Evolutionary conservation across 2,797 vertebrate species (phyloP).

Genomic region (Sphaeramia orbicularis): DNA sequence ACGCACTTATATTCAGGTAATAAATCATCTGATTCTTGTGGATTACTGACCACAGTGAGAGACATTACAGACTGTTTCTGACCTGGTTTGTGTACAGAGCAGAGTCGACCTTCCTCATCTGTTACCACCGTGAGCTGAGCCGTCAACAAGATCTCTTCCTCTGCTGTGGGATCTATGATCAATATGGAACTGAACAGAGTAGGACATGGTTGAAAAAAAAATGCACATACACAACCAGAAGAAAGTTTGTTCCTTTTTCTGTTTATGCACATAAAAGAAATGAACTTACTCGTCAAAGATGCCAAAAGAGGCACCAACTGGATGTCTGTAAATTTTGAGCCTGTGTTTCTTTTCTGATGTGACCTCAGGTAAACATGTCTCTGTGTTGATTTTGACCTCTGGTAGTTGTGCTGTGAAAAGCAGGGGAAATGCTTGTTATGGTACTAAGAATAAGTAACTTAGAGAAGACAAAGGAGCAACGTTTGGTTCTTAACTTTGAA

Average conservation of each 20-base stretch:
- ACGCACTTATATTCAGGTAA: neutral
- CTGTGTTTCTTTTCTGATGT: conserved; percentile 86
- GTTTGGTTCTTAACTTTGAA: too few species aligned
- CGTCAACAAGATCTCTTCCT: conserved; percentile 92
- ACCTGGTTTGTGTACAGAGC: conserved; percentile 96
- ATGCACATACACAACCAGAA: neutral
- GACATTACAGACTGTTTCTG: conserved; percentile 29
- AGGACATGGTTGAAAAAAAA: neutral
- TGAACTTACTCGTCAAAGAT: conserved; percentile 94
- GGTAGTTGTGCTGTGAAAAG: conserved; percentile 88
- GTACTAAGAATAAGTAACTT: neutral
- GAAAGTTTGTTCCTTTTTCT: neutral
- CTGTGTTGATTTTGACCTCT: conserved; percentile 88
- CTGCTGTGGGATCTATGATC: conserved; percentile 92
- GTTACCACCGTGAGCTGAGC: conserved; percentile 91
- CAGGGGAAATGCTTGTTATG: neutral
- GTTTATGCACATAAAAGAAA: neutral
- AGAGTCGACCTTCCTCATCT: conserved; percentile 91
- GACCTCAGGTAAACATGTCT: conserved; percentile 90
- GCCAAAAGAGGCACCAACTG: conserved; percentile 92
- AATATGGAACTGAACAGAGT: conserved; percentile 86
- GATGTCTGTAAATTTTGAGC: conserved; percentile 89
- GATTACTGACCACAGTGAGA: neutral
- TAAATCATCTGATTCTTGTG: neutral
- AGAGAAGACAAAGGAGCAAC: neutral